phyloP scores from a whole-genome alignment of 1,140 invertebrate species.

The Lucilia sericata region DNA sequence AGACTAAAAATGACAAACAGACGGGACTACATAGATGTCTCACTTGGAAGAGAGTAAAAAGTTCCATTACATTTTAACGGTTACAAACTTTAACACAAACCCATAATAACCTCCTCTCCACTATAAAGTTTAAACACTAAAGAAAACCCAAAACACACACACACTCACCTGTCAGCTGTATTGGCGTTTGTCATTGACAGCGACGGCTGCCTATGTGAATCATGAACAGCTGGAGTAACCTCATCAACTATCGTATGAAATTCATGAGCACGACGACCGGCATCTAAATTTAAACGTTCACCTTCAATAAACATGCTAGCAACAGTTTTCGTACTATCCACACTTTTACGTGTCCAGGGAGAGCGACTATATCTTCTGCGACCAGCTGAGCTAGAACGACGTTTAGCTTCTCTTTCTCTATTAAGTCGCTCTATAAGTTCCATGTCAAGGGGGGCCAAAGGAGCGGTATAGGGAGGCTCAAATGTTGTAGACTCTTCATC shows the following conservation, averaged over 20 bases:
- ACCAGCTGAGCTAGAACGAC: slow-evolving; percentile 49
- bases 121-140: background rate
- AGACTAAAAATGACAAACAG: too few species aligned
- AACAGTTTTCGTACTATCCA: slow-evolving; percentile 24
- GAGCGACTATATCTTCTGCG: slow-evolving; percentile 46
- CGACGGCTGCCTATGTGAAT: slow-evolving; percentile 35
- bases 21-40: too few species aligned
- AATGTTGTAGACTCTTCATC: slow-evolving; percentile 29
- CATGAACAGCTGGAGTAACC: slow-evolving; percentile 25
- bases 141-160: background rate
- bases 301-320: slow-evolving; percentile 26
- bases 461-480: slow-evolving; percentile 53
- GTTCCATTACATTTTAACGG: too few species aligned
- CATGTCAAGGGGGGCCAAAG: slow-evolving; percentile 57
- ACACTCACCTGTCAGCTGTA: slow-evolving; percentile 24
- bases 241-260: background rate
- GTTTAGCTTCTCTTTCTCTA: slow-evolving; percentile 40
- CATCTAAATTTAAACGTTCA: slow-evolving; percentile 8
- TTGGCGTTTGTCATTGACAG: background rate
- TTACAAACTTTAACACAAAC: too few species aligned
- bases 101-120: too few species aligned
- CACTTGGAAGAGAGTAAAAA: too few species aligned
- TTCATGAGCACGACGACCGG: background rate
- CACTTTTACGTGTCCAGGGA: slow-evolving; percentile 49
- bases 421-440: slow-evolving; percentile 54